Base-by-base conservation (phyloP, 1,140 invertebrate genomes). In the Lepidotrigona ventralis region DNA sequence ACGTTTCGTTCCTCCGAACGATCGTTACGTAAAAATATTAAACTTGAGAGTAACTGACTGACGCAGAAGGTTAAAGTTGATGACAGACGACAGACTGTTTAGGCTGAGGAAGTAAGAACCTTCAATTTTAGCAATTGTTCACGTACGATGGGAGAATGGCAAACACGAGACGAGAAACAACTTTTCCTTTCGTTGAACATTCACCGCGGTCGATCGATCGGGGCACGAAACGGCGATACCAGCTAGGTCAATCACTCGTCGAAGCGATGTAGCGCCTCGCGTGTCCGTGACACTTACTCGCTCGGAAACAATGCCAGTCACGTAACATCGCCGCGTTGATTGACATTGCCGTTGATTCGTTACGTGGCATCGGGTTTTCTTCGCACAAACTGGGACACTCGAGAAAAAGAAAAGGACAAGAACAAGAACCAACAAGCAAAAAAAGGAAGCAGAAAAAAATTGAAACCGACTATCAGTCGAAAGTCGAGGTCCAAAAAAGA, bases 211-310 rank as follows among this genome's bases (percentile, higher is more conserved):
- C 19, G 70, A 51, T 63, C 39, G 58, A 51, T 63, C 39, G 58
- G 26, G 19, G 6, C 17, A 12, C 46, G 71, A 29, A 60, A 77
- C 54, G 72, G 51, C 53, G 29, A 69, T 69, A 69, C 39, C n/a
- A 77, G 63, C 63, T 77, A 53, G 88, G 88, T 88, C 88, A 88
- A 86, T 89, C 88, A 88, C 88, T 74, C 86, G 85, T 85, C 79
- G 70, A 75, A 84, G 83, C 73, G 76, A 68, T 60, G 60, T 81
- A 77, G 68, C 68, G 83, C 77, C 75, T 75, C 66, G 46, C 33
- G 56, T 63, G 87, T 88, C 88, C 88, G 81, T 89, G 88, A 89
- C 84, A 88, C 88, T 85, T 84, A 63, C 51, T 78, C 54, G 54
- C 39, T 82, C 63, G 84, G 63, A 86, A 88, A 89, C 86, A 89